A percentile compares a stretch with the other conserved stretches of the same genome.
Conservation (phyloP, 2,888 invertebrate genomes). For the Pimpla rufipes region DNA sequence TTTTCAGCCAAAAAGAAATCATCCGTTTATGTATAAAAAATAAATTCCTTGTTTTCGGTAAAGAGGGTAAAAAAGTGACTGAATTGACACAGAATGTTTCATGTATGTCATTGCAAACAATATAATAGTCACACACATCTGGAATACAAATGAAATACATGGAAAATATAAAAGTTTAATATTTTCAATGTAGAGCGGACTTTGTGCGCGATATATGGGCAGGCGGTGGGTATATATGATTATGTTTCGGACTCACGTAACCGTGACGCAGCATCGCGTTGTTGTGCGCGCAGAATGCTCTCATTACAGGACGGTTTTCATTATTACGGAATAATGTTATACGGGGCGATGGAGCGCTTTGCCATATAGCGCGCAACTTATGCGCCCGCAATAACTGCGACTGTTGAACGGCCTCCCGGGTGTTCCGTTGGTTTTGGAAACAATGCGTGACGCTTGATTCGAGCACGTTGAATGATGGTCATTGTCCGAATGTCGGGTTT, state of each 20-base stretch:
- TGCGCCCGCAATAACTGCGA: constrained; percentile 2
- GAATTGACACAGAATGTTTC: too few species aligned
- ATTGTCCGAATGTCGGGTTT: constrained; percentile 7
- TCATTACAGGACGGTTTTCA: background rate
- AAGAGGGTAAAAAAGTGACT: too few species aligned
- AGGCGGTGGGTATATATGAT: background rate
- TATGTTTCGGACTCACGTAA: background rate
- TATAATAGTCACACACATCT: background rate
- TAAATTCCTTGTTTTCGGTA: too few species aligned
- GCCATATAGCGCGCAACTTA: background rate
- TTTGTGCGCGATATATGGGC: too few species aligned
- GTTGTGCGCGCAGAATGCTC: background rate
- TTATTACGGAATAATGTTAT: background rate
- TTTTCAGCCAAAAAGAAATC: too few species aligned
- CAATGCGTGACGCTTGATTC: constrained; percentile 2
- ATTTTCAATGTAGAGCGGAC: too few species aligned
- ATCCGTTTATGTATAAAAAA: too few species aligned
- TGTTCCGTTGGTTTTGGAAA: background rate
- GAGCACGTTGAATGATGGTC: background rate
- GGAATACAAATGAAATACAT: background rate
- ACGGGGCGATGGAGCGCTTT: constrained; percentile 1
- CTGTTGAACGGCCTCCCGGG: background rate
- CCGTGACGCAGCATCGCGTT: background rate
- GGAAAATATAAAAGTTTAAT: too few species aligned
- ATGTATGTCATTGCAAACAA: too few species aligned